These are phyloP conservation scores for Nipponacmea schrenckii DNA, from an alignment of 2,888 invertebrate species.

Conservation along the genomic window DNA sequence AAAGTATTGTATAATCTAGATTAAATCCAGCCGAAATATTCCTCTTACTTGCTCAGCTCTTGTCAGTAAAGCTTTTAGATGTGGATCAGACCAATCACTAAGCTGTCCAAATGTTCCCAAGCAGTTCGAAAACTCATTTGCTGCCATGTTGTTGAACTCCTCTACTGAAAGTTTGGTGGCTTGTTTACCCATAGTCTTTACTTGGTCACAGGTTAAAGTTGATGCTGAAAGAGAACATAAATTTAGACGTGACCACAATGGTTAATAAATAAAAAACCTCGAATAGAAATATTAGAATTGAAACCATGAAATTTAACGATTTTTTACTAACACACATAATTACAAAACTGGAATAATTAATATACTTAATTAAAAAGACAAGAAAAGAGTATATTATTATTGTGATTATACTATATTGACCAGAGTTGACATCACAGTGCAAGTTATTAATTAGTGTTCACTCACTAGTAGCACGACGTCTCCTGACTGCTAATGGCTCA, in stretches of 20 bases:
- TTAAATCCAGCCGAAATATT: too few relatives aligned
- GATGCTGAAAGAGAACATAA: constrained; percentile 1
- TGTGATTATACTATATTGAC: too few relatives aligned
- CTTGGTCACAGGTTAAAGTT: constrained; percentile 27
- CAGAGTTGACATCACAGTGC: too few relatives aligned
- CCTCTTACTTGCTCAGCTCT: not conserved
- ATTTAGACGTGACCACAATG: not conserved
- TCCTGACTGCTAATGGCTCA: constrained; percentile 16
- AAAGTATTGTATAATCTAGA: too few relatives aligned
- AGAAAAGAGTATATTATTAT: too few relatives aligned
- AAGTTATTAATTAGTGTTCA: too few relatives aligned
- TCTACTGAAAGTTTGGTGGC: constrained; percentile 23
- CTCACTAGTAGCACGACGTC: constrained; percentile 8
- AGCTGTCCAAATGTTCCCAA: constrained; percentile 29
- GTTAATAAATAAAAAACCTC: too few relatives aligned
- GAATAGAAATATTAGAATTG: too few relatives aligned
- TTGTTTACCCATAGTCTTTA: constrained; percentile 26
- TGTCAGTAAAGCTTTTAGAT: constrained; percentile 14
- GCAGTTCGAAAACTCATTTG: constrained; percentile 29
- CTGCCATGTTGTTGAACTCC: constrained; percentile 18
- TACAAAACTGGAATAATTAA: too few relatives aligned
- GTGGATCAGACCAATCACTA: constrained; percentile 24
- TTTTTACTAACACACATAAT: too few relatives aligned
- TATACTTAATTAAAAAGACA: too few relatives aligned
- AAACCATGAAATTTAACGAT: too few relatives aligned